Conservation (phyloP, 2,797 vertebrate species). For the Lutjanus argentimaculatus region DNA sequence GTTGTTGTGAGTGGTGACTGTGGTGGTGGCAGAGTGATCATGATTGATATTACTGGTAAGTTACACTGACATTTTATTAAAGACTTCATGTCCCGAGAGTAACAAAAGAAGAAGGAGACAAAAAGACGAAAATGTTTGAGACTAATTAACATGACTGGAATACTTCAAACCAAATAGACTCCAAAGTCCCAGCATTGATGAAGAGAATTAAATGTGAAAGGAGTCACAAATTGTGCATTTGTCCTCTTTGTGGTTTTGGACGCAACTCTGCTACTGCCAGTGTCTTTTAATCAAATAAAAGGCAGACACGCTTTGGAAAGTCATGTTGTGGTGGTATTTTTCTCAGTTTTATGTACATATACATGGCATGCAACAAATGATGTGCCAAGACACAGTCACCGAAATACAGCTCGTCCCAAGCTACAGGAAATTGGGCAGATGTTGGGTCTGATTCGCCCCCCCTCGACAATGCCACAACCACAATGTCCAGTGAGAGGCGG, state of each 20-base stretch:
- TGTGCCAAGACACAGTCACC: no score
- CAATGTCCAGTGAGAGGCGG: no score
- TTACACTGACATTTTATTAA: slow-evolving; percentile 27
- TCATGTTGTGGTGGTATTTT: background rate
- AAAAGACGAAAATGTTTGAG: slow-evolving; percentile 23
- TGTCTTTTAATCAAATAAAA: slow-evolving; percentile 6
- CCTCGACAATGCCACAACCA: no score
- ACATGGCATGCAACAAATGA: background rate
- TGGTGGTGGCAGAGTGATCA: slow-evolving; percentile 14
- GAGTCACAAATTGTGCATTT: slow-evolving; percentile 16
- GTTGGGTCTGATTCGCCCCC: no score
- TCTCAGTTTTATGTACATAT: background rate
- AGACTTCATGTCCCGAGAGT: background rate
- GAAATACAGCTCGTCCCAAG: no score
- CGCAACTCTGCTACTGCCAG: background rate
- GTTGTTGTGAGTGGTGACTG: slow-evolving; percentile 10
- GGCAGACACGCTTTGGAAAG: background rate
- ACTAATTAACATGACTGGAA: slow-evolving; percentile 18
- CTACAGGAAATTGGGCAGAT: no score
- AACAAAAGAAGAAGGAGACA: slow-evolving; percentile 5
- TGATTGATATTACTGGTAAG: slow-evolving; percentile 28
- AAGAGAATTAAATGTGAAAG: slow-evolving; percentile 6
- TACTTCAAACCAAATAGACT: slow-evolving; percentile 6
- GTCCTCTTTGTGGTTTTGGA: slow-evolving; percentile 19
- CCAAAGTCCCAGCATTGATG: slow-evolving; percentile 6